phyloP scores from a whole-genome alignment of 2,888 invertebrate genomes.

The Fabriciana adippe region DNA sequence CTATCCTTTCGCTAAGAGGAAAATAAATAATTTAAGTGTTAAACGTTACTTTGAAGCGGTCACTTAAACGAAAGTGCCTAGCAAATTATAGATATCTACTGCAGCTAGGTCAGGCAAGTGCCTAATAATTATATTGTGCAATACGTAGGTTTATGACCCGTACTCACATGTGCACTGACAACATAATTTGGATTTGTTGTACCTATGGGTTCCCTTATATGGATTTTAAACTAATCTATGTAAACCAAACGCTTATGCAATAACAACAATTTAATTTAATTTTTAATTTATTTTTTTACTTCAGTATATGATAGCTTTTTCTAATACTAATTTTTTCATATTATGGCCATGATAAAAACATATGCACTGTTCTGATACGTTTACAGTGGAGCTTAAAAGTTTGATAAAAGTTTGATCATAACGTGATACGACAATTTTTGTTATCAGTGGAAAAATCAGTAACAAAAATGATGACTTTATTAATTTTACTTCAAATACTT shows the following conservation, averaged over 20 bases:
- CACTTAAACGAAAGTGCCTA: too few species aligned
- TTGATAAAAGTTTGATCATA: neutral
- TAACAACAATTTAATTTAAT: neutral
- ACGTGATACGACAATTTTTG: neutral
- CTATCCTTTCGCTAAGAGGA: too few species aligned
- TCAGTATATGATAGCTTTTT: conserved; percentile 3
- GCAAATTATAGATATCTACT: too few species aligned
- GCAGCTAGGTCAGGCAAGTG: neutral
- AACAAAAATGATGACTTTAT: neutral
- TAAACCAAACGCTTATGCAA: conserved; percentile 10
- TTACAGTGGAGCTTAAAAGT: neutral
- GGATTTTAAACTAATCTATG: conserved; percentile 11
- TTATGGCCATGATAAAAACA: neutral
- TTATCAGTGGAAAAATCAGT: neutral
- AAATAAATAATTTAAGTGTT: too few species aligned
- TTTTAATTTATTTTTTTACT: neutral
- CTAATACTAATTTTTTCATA: too few species aligned
- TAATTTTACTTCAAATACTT: neutral
- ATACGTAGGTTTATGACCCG: conserved; percentile 33
- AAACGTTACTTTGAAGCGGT: too few species aligned
- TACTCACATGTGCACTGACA: conserved; percentile 20
- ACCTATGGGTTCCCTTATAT: conserved; percentile 15
- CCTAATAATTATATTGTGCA: conserved; percentile 20
- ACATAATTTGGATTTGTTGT: conserved; percentile 19
- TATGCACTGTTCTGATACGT: neutral